phyloP scores from a whole-genome alignment of 2,888 invertebrate species.

The Spisula solida region DNA sequence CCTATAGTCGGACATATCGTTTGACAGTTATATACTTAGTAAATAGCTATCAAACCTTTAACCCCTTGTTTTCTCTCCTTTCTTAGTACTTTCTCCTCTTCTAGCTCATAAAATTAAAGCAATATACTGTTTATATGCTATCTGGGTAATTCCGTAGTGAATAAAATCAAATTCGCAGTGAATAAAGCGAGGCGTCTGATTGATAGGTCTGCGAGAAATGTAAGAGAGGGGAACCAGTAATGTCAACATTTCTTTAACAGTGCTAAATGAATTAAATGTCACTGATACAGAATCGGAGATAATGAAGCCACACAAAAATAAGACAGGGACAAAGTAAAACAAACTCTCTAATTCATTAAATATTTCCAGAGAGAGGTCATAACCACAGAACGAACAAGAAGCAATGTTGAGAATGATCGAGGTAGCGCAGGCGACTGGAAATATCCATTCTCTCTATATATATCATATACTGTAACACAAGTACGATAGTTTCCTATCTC shows the following conservation, averaged over 20 bases:
- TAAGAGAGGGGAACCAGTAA: slow-evolving; percentile 34
- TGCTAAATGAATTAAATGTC: slow-evolving; percentile 60
- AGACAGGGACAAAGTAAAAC: slow-evolving; percentile 36
- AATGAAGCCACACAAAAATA: slow-evolving; percentile 31
- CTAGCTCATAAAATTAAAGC: slow-evolving; percentile 29
- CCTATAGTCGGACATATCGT: too few relatives aligned
- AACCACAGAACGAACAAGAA: not conserved
- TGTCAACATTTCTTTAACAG: slow-evolving; percentile 54
- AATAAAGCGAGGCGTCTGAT: slow-evolving; percentile 32
- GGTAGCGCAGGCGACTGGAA: too few relatives aligned
- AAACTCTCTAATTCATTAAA: slow-evolving; percentile 44
- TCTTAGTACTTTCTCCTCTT: slow-evolving; percentile 16
- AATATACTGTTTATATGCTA: slow-evolving; percentile 34
- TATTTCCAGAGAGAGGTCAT: slow-evolving; percentile 1
- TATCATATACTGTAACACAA: too few relatives aligned
- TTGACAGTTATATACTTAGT: slow-evolving; percentile 18
- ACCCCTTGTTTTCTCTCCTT: slow-evolving; percentile 23
- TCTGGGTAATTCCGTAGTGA: slow-evolving; percentile 6
- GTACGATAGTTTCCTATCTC: too few relatives aligned
- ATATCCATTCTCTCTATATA: too few relatives aligned
- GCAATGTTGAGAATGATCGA: not conserved
- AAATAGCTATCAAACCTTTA: slow-evolving; percentile 24
- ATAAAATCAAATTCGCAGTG: not conserved
- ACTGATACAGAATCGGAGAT: slow-evolving; percentile 2
- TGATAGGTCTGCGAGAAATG: slow-evolving; percentile 41